Evolutionary conservation across 2,113 vertebrate genomes (phyloP), one percentile per base, ranked within the genome.

Genomic region (Thymallus thymallus): DNA sequence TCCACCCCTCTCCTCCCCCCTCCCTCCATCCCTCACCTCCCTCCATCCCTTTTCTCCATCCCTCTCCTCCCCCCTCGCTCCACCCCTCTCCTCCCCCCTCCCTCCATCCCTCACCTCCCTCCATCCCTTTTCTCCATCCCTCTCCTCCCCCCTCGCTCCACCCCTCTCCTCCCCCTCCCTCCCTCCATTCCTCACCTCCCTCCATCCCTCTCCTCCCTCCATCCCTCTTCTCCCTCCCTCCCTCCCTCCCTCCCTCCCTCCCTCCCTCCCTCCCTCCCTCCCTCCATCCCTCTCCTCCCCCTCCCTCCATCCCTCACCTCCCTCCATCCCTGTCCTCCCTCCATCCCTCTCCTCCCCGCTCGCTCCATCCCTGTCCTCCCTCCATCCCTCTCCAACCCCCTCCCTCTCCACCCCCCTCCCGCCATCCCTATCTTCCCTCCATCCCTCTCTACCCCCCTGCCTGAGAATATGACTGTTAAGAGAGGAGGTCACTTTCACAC

Each of bases 401-500:
- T 48, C 14, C 0, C 14, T 4, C 46, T 48, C 14, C 14, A 2
- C 14, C 46, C 13, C 46, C 14, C 46, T 4, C 14, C 46, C 46
- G 16, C 46, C 46, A 48, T 48, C 46, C 46, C 13, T 48, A 13
- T 48, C 46, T 4, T 82, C 76, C 76, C 83, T 89, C 82, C 81
- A 9, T 41, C 35, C 35, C 35, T 41, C 35, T 41, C 35, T 7
- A n/a, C 4, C 23, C 23, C 24, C 14, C 63, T 30, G 12, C 48
- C 14, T 55, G n/a, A 41, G 35, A 41, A 41, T 41, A 41, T 46
- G n/a, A 16, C 12, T 51, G 48, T 51, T 13, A 51, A 51, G 35
- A 56, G 80, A 82, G 67, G 77, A 84, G 80, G 78, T 76, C 68
- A 78, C 86, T 91, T 94, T 95, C 94, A 95, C 94, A 92, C 93